Percentiles rank a stretch among this genome's conserved stretches.
Conservation (phyloP, 1,140 invertebrate species). For the Drosophila lacteicornis region DNA sequence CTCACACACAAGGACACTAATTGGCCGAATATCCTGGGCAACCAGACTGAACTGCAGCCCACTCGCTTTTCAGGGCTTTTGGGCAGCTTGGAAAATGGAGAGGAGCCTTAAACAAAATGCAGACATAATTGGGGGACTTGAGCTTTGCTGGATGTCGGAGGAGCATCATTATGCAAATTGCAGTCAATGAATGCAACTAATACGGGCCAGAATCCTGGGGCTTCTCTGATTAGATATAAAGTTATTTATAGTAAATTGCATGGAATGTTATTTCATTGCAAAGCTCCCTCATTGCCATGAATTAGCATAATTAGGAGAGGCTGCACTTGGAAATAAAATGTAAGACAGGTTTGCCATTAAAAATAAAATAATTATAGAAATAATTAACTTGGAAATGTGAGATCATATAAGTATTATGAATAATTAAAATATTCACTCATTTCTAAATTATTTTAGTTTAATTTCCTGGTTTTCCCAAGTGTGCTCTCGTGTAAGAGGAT, state of each 20-base stretch:
- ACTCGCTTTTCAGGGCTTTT: conserved; percentile 7
- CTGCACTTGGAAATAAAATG: conserved; percentile 1
- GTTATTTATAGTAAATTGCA: conserved; percentile 59
- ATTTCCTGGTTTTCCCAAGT: not conserved
- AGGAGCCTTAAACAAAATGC: conserved; percentile 35
- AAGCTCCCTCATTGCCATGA: conserved; percentile 3
- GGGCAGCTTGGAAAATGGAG: conserved; percentile 21
- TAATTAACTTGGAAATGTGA: too few relatives aligned
- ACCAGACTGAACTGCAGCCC: conserved; percentile 21
- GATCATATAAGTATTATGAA: too few relatives aligned
- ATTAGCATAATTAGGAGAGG: conserved; percentile 64
- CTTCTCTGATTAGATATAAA: conserved; percentile 37
- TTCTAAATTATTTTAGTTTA: not conserved
- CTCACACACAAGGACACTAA: conserved; percentile 33
- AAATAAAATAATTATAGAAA: not conserved
- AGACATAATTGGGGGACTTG: conserved; percentile 27
- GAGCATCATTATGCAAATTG: conserved; percentile 58
- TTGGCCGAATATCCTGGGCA: conserved; percentile 49
- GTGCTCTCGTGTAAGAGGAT: conserved; percentile 14
- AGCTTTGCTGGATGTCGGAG: conserved; percentile 14
- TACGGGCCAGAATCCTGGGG: conserved; percentile 12
- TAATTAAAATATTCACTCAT: not conserved
- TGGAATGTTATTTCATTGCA: conserved; percentile 16
- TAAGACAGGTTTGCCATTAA: not conserved
- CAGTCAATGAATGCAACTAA: conserved; percentile 56